Base-by-base conservation (phyloP, 1,140 invertebrate genomes). In the Drosophila carrolli region DNA sequence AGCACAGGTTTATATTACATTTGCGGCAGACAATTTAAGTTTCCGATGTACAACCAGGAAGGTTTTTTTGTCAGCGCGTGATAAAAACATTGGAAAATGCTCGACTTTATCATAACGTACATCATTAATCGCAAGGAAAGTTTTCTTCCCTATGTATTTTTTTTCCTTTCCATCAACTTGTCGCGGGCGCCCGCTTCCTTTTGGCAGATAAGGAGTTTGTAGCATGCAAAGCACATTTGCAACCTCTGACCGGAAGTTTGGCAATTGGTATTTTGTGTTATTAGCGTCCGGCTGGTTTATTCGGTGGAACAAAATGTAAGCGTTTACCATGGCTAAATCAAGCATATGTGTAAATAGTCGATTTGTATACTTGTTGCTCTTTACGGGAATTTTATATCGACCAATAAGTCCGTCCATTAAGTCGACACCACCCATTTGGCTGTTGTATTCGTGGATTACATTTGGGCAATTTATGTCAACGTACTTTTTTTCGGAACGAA, bases 171-270 rank as follows among this genome's bases (percentile, higher is more conserved):
- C 27, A 47, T 11, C 14, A 58, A 37, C 43, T 47, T 58, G 43
- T 23, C 43, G 43, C 14, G 56, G 56, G 29, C 56, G 43, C 7
- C 43, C 14, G 41, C 23, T 14, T 16, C n/a, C 7, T 46, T 46
- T 46, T 59, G 32, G 19, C 44, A 59, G 19, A 59, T 43, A 7
- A 46, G 56, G 41, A 58, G 56, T 58, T 58, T 58, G 56, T 47
- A 47, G 57, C 57, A 14, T 61, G 38, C 46, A 70, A 50, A 62
- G 14, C 48, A 60, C 46, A 41, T 55, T 32, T 62, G 58, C 58
- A 10, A 71, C 37, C 38, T 71, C 51, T 56, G 59, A 46, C 38
- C 61, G 61, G 11, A 73, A 67, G 35, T 59, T 58, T 66, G 38
- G 60, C 54, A 73, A 43, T 43, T 72, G 60, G 38, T 63, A 61